Base-by-base conservation (phyloP, 64 coral and sea anemone genomes). In the Montipora capricornis region DNA sequence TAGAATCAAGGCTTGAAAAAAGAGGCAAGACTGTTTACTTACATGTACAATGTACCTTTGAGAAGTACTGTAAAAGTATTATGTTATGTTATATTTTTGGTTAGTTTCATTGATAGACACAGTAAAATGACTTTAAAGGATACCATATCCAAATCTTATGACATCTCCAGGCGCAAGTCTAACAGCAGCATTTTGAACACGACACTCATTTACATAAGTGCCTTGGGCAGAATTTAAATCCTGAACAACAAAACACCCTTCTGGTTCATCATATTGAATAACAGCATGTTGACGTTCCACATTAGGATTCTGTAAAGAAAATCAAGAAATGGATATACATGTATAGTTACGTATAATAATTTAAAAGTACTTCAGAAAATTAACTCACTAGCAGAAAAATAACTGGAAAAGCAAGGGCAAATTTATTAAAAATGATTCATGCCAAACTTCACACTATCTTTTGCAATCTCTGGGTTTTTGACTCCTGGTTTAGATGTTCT, bases 121-220 rank as follows among this genome's bases (percentile, higher is more conserved):
- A 73, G 15, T 51, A 8, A 77, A 73, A 5, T 51, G 19, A 52
- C 3, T 68, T 73, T 4, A 89, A 92, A 97, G 96, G 96, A 97
- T 97, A 97, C 96, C 93, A 89, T 91, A 94, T 50, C 96, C 96
- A 92, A 97, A 97, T 79, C 93, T 88, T 8, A 97, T 86, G 9
- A 92, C 68, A 92, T 97, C 96, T 20, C 96, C 96, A 67, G 89
- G 10, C n/a, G 96, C 96, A 64, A 97, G 84, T 92, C 96, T 88
- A 9, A 95, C 93, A 20, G 96, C 93, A 26, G 96, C 93, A 82
- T 97, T 97, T 73, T 97, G 96, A 19, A 97, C 89, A 89, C 96
- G 78, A 55, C 88, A 90, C 47, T 97, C 96, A 53, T 97, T 97
- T 47, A 97, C 93, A 47, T 97, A 97, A 50, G 96, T 97, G 2